phyloP scores from a whole-genome alignment of 37 sponge, comb jelly and placozoan genomes.

The Eunapius fragilis region DNA sequence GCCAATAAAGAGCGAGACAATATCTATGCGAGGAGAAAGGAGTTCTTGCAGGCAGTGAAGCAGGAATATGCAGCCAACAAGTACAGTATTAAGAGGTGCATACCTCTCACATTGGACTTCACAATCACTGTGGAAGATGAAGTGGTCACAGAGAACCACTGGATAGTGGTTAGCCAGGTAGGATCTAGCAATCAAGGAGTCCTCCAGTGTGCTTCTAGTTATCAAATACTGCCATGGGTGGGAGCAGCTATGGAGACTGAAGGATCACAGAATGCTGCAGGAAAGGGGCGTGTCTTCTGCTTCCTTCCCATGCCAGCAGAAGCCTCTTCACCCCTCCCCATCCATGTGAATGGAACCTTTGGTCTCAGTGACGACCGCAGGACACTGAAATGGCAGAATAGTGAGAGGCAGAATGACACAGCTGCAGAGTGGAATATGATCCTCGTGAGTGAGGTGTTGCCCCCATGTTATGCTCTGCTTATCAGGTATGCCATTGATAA shows the following conservation, averaged over 20 bases:
- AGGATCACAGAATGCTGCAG: background rate
- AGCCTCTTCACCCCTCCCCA: conserved; percentile 34
- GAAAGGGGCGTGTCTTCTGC: conserved; percentile 57
- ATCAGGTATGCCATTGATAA: conserved; percentile 20
- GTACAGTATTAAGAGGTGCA: background rate
- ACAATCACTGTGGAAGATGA: background rate
- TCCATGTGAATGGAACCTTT: conserved; percentile 82
- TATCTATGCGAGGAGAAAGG: background rate
- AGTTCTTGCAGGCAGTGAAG: background rate
- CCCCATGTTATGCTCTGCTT: conserved; percentile 49
- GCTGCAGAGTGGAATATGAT: conserved; percentile 63
- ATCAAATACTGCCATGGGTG: conserved; percentile 51
- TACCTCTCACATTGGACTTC: background rate
- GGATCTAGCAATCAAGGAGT: conserved; percentile 5
- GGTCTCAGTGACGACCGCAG: conserved; percentile 51
- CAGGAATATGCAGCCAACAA: background rate
- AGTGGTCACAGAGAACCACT: background rate
- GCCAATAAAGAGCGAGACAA: background rate
- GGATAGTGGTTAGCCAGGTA: conserved; percentile 29
- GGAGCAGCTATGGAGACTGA: conserved; percentile 7
- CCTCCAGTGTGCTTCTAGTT: conserved; percentile 13
- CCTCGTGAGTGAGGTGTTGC: conserved; percentile 39
- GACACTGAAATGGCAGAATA: conserved; percentile 54
- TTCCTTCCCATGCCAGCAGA: conserved; percentile 76
- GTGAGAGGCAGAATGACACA: conserved; percentile 47